Evolutionary conservation across 2,888 invertebrate genomes (phyloP).

Genomic region (Biston stratarius): DNA sequence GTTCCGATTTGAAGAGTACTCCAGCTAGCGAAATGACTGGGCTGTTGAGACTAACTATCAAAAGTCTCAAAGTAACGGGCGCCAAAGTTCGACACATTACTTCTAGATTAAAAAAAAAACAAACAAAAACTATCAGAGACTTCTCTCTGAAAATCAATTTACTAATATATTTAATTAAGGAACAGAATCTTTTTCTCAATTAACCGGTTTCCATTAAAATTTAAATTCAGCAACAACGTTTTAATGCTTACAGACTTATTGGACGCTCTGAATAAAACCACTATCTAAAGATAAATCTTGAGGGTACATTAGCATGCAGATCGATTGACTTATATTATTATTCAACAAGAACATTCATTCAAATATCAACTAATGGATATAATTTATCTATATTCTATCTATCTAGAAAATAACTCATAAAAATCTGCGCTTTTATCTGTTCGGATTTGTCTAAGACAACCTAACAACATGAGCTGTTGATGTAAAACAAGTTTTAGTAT

Average conservation of each 20-base stretch:
- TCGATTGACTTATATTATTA: conserved; percentile 12
- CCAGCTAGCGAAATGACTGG: too few relatives aligned
- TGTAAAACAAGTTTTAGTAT: not conserved
- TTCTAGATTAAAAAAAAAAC: too few relatives aligned
- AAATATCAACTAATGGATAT: conserved; percentile 28
- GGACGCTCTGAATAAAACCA: not conserved
- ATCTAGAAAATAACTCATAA: conserved; percentile 44
- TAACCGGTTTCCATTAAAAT: too few relatives aligned
- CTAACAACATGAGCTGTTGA: conserved; percentile 7
- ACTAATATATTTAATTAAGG: too few relatives aligned
- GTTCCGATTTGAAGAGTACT: too few relatives aligned
- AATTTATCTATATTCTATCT: conserved; percentile 20
- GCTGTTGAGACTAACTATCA: too few relatives aligned
- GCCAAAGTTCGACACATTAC: too few relatives aligned
- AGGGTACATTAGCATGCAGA: conserved; percentile 38
- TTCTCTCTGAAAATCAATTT: too few relatives aligned
- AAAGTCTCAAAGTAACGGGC: too few relatives aligned
- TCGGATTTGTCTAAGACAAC: conserved; percentile 35
- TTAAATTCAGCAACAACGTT: too few relatives aligned
- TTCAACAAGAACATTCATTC: conserved; percentile 30
- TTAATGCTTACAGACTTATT: not conserved
- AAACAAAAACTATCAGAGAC: too few relatives aligned
- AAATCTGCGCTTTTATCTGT: conserved; percentile 54
- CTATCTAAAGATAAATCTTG: conserved; percentile 2
- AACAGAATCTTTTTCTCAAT: too few relatives aligned